Evolutionary conservation across 92 coral and sea anemone species (phyloP).

Genomic region (Zoanthus solanderi): DNA sequence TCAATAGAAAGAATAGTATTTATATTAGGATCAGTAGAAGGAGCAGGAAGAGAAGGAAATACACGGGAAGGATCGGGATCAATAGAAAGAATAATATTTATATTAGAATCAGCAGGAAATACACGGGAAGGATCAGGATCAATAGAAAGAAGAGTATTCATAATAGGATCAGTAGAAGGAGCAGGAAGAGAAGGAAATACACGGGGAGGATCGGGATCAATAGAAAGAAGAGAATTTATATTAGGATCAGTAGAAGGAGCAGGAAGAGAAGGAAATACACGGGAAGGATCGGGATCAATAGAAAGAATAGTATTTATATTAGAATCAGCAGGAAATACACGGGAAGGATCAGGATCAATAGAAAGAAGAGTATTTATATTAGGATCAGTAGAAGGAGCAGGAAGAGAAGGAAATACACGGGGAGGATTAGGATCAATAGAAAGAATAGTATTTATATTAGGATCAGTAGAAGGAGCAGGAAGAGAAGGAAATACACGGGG

Average conservation of each 20-base stretch:
- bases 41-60: background rate
- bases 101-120: background rate
- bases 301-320: too few species aligned
- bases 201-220: background rate
- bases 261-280: background rate
- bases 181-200: background rate
- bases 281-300: background rate
- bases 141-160: too few species aligned
- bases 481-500: background rate
- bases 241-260: background rate
- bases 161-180: background rate
- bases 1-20: background rate
- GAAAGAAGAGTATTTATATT: background rate
- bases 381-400: background rate
- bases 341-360: background rate
- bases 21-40: background rate
- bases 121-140: background rate
- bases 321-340: background rate
- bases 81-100: too few species aligned
- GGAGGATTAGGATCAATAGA: background rate
- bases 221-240: background rate
- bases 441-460: too few species aligned
- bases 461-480: background rate
- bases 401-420: background rate
- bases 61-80: background rate